phyloP scores from a whole-genome alignment of 2,888 invertebrate genomes.

The Ophion costatus region DNA sequence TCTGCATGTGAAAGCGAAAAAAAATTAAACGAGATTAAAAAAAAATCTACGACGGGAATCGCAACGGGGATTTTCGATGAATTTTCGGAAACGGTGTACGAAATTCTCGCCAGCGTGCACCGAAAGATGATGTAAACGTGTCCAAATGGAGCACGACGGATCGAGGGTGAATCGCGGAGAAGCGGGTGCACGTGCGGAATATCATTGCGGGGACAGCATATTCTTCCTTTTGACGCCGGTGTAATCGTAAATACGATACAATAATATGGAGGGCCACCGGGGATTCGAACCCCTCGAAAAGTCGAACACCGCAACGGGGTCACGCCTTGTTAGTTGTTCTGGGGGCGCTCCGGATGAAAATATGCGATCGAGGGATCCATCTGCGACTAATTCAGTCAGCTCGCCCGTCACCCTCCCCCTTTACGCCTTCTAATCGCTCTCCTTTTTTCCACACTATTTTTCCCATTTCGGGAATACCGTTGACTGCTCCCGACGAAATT shows the following conservation, averaged over 20 bases:
- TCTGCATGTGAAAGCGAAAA: too few species aligned
- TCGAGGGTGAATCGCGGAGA: slow-evolving; percentile 34
- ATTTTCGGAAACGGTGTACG: slow-evolving; percentile 20
- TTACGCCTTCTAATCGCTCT: too few species aligned
- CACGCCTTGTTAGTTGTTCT: slow-evolving; percentile 58
- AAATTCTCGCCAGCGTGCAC: slow-evolving; percentile 22
- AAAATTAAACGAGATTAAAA: too few species aligned
- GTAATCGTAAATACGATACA: slow-evolving; percentile 32
- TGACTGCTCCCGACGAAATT: too few species aligned
- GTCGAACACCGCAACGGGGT: slow-evolving; percentile 57
- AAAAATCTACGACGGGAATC: too few species aligned
- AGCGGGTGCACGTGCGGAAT: slow-evolving; percentile 49
- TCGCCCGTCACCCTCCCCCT: too few species aligned
- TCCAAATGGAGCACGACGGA: slow-evolving; percentile 37
- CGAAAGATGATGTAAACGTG: slow-evolving; percentile 51
- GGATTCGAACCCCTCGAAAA: slow-evolving; percentile 53
- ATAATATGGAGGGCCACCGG: slow-evolving; percentile 10
- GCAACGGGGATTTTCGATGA: not conserved
- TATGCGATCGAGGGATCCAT: not conserved
- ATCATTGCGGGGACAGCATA: slow-evolving; percentile 21
- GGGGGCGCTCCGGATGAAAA: slow-evolving; percentile 1
- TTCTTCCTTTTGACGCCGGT: slow-evolving; percentile 40
- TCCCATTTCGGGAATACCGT: too few species aligned
- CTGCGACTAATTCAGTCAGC: not conserved
- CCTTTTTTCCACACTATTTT: too few species aligned